Evolutionary conservation across 2,888 invertebrate species (phyloP).

Genomic region (Tachina grossa): DNA sequence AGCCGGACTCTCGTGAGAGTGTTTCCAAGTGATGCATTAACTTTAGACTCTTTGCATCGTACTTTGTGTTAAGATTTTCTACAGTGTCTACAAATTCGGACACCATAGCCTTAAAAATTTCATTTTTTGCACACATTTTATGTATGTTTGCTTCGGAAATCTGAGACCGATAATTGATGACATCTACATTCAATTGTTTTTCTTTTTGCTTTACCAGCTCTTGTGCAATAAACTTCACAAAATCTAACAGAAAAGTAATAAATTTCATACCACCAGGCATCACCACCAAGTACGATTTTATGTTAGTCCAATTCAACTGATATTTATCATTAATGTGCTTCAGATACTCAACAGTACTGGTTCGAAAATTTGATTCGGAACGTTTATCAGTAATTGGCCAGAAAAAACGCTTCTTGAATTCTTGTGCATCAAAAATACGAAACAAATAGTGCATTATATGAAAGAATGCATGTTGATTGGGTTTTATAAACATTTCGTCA

Average conservation of each 20-base stretch:
- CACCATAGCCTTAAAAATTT: slow-evolving; percentile 77
- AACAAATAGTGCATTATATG: slow-evolving; percentile 81
- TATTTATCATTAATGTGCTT: slow-evolving; percentile 81
- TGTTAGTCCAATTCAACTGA: slow-evolving; percentile 79
- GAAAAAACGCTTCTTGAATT: slow-evolving; percentile 82
- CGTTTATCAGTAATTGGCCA: slow-evolving; percentile 82
- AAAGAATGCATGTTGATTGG: slow-evolving; percentile 81
- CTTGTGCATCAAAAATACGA: slow-evolving; percentile 79
- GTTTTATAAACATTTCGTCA: slow-evolving; percentile 82
- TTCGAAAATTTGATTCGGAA: slow-evolving; percentile 80
- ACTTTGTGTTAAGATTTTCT: slow-evolving; percentile 71
- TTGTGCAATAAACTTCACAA: slow-evolving; percentile 78
- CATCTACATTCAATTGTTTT: slow-evolving; percentile 73
- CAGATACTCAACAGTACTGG: slow-evolving; percentile 80
- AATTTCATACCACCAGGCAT: slow-evolving; percentile 82
- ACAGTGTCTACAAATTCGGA: slow-evolving; percentile 77
- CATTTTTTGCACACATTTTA: slow-evolving; percentile 75
- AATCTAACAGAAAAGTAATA: slow-evolving; percentile 79
- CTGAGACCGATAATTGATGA: slow-evolving; percentile 29
- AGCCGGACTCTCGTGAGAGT: slow-evolving; percentile 72
- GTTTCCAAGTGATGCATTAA: slow-evolving; percentile 68
- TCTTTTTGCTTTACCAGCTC: slow-evolving; percentile 79
- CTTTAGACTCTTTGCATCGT: slow-evolving; percentile 72
- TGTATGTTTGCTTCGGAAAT: slow-evolving; percentile 72
- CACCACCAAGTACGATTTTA: slow-evolving; percentile 81